Evolutionary conservation across 2,113 vertebrate species (phyloP).

Genomic region (Trematomus loennbergii): DNA sequence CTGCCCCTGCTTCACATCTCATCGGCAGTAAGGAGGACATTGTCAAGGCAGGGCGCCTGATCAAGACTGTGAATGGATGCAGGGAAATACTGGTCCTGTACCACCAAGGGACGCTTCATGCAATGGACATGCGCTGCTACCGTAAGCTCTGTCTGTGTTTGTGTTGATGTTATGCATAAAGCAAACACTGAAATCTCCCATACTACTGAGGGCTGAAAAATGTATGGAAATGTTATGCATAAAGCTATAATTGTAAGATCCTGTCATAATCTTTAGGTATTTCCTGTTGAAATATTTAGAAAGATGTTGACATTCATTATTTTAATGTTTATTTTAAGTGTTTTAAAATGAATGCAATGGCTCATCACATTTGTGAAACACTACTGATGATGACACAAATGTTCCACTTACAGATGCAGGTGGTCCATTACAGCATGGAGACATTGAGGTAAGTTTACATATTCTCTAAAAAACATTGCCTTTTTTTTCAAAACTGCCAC

Average conservation of each 20-base stretch:
- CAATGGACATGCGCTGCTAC: constrained; percentile 93
- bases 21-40: constrained; percentile 89
- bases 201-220: too few relatives aligned
- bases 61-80: constrained; percentile 83
- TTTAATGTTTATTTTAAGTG: background rate
- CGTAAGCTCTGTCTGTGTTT: constrained; percentile 82
- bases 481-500: background rate
- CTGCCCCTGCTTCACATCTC: constrained; percentile 50
- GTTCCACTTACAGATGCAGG: constrained; percentile 88
- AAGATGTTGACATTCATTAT: background rate
- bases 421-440: constrained; percentile 88
- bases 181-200: too few relatives aligned
- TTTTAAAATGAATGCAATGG: too few relatives aligned
- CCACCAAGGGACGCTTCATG: constrained; percentile 87
- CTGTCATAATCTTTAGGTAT: background rate
- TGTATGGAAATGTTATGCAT: too few relatives aligned
- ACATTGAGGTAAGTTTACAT: constrained; percentile 89
- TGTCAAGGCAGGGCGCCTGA: constrained; percentile 81
- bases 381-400: background rate
- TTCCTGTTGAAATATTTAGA: background rate
- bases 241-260: background rate
- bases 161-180: background rate
- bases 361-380: background rate
- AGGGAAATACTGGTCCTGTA: constrained; percentile 92
- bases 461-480: background rate